Evolutionary conservation across 2,113 vertebrate species (phyloP).

Genomic region (Mystacornis crossleyi): DNA sequence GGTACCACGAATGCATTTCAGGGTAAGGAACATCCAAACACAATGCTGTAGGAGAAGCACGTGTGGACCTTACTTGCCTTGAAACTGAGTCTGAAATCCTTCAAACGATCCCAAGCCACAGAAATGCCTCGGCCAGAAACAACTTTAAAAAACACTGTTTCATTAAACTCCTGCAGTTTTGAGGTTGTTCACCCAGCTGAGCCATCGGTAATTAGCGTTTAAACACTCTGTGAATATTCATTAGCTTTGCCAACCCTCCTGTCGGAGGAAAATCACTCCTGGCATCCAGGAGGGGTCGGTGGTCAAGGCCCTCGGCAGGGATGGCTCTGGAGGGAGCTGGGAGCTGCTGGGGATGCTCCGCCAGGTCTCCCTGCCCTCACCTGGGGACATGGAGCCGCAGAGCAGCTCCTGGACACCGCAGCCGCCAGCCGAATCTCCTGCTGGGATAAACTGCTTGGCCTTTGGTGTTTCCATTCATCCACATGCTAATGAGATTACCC

Average conservation of each 20-base stretch:
- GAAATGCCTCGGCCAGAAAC: fast-evolving
- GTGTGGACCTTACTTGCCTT: background rate
- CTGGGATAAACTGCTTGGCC: background rate
- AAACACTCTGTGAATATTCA: background rate
- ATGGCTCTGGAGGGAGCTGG: fast-evolving
- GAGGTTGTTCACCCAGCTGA: background rate
- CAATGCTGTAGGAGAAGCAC: background rate
- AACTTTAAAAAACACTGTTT: background rate
- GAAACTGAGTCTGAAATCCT: background rate
- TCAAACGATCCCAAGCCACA: background rate
- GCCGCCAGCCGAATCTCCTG: background rate
- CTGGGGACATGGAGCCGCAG: fast-evolving
- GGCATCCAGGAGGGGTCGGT: background rate
- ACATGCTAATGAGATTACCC: background rate
- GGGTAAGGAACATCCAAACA: background rate
- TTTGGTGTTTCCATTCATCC: background rate
- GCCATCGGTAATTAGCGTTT: background rate
- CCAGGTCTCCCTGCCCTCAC: fast-evolving
- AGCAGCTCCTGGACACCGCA: background rate
- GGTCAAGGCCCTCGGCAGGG: background rate
- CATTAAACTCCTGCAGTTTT: background rate
- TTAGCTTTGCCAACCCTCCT: background rate
- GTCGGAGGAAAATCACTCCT: background rate
- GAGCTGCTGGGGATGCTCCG: background rate
- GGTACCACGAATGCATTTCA: background rate